Evolutionary conservation across 2,888 invertebrate species (phyloP), one percentile per base, ranked within the genome.

Genomic region (Pocota personata): DNA sequence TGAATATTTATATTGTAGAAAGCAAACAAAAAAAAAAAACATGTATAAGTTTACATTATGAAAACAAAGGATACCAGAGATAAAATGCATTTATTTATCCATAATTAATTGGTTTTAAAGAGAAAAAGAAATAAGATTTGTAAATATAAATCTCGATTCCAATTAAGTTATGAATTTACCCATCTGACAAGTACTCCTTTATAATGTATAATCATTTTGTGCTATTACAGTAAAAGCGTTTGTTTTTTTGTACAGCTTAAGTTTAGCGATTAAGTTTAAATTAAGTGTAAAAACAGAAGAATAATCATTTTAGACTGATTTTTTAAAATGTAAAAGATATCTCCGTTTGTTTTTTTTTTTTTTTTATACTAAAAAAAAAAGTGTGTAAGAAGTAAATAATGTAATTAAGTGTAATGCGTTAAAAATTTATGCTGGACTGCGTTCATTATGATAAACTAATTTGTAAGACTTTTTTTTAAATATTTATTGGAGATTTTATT

Each of bases 1-100:
- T 86, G 86, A 86, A 82, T 86, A 86, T 86, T 86, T 86, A 86
- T 86, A 83, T 71, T 57, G 75, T 80, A 84, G 71, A 60, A 80
- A 69, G 24, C 10, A 60, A 72, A 43, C 16, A 52, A 48, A 86
- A 69, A 19, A n/a, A 60, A 66, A 32, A 16, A 50, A 52, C 19
- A 24, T 43, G 16, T 57, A 66, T 60, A 66, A 60, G 32, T 66
- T 57, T 62, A 48, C 14, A 57, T 58, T 37, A 52, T 14, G 52
- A 35, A 60, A 32, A 7, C 10, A 58, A 40, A 66, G 62, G 67
- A 86, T 86, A 86, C 86, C 86, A 86, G 86, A 86, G 80, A 86
- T 55, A 19, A 72, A 82, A 69, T 86, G 86, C 86, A 86, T 86
- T 86, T 86, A 86, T 86, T 86, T 86, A 86, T 55, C 19, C 77